Base-by-base conservation (phyloP, 2,888 invertebrate genomes). In the Terebella lapidaria region DNA sequence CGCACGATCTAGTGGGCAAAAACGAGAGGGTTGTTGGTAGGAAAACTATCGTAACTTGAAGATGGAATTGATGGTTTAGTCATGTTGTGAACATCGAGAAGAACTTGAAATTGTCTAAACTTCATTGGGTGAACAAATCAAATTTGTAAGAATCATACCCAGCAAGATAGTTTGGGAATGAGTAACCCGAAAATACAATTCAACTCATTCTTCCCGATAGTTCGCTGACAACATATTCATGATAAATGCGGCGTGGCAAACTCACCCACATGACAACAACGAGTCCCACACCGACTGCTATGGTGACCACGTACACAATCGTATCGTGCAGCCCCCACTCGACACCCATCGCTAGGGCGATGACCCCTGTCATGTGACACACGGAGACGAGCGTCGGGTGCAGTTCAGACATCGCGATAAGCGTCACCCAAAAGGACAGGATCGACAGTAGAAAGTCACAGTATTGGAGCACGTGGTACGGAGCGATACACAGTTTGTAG, bases 391-490 rank as follows among this genome's bases (percentile, higher is more conserved):
- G 59, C 10, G 72, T 68, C 0, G 76, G 72, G 0, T 85, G 84
- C 18, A 92, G 81, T 61, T 89, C 85, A 5, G 91, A 88, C 88
- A 94, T 90, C 0, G 91, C 91, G 3, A 93, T 85, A 25, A 93
- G 78, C 0, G 93, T 93, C 1, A 93, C 89, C 92, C 92, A 93
- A 72, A 93, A 91, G 0, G 91, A 88, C 72, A 92, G 82, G 1
- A 93, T 83, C 0, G 91, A 92, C 68, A 90, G 89, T 77, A 89
- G 92, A 77, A 93, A 94, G 76, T 94, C 93, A 35, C 90, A 90
- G 74, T 91, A 93, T 74, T 92, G 91, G 45, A 94, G 83, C 0
- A 91, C 88, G 56, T 86, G 86, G 61, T 90, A 85, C 70, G 86
- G 84, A 62, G 89, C 85, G 62, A 94, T 84, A 79, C 93, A 94